Evolutionary conservation across 1,140 invertebrate species (phyloP), one percentile per base, ranked within the genome.

Genomic region (Bombus waltoni): DNA sequence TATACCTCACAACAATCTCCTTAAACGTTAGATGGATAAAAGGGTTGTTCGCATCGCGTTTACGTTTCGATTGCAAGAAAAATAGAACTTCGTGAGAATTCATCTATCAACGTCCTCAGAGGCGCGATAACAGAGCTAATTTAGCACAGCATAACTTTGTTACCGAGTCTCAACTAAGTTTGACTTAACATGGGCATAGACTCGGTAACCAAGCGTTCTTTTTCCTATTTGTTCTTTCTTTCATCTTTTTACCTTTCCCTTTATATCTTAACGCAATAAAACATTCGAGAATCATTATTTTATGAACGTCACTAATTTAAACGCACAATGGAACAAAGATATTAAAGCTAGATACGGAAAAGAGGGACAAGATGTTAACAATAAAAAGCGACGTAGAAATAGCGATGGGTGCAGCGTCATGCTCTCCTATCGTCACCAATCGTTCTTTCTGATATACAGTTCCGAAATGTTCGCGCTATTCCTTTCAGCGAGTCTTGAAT

Each of bases 301-400:
- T 32, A 28, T 44, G 57, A 75, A 75, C 70, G 53, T 40, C 53
- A 62, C 22, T 72, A 47, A 42, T 83, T 83, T 57, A 76, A 47
- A 83, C 62, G 73, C 25, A 47, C 18, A 80, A 40, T 80, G 44
- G 57, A 62, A 85, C 76, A 57, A 59, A 72, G 40, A 8, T 53
- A 28, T 85, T 78, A 85, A 85, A 85, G 68, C 77, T 85, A 79
- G 18, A n/a, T 11, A n/a, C 3, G 28, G 59, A 57, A 40, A 42
- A 62, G 32, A 25, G 62, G 59, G 42, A 32, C 0, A 3, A 32
- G 5, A 4, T n/a, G 18, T 65, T 72, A 85, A 85, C 76, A 42
- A 85, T 83, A 53, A 80, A 71, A 85, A 72, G 76, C 66, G 40
- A 72, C 25, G 47, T 32, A 44, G 44, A 68, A 66, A 57, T 25